phyloP scores from a whole-genome alignment of 2,888 invertebrate genomes.

The Escarpia spicata region DNA sequence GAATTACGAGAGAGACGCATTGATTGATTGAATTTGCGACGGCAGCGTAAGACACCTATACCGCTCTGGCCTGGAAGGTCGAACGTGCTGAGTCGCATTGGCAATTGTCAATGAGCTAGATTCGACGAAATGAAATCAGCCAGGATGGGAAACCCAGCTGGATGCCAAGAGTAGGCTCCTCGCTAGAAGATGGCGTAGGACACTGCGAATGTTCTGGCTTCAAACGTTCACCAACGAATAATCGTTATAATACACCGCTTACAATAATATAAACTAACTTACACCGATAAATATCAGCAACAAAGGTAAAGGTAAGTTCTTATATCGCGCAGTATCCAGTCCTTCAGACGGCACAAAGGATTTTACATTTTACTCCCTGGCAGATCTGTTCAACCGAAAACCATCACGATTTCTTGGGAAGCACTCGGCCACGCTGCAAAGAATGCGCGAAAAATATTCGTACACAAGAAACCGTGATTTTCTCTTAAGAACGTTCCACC shows the following conservation, averaged over 20 bases:
- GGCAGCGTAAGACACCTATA: neutral
- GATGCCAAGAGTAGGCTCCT: neutral
- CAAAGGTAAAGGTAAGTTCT: too few relatives aligned
- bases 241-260: neutral
- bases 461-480: too few relatives aligned
- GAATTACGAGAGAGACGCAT: conserved; percentile 3
- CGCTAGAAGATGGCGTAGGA: neutral
- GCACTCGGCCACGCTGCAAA: too few relatives aligned
- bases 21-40: conserved; percentile 9
- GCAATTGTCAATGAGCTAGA: conserved; percentile 3
- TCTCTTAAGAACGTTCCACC: too few relatives aligned
- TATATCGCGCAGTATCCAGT: too few relatives aligned
- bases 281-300: too few relatives aligned
- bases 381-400: too few relatives aligned
- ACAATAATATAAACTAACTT: neutral
- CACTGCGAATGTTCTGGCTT: neutral
- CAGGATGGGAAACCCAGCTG: neutral
- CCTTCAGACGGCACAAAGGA: too few relatives aligned
- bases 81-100: neutral
- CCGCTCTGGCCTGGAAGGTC: neutral
- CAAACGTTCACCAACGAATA: neutral
- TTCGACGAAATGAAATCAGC: conserved; percentile 4
- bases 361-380: too few relatives aligned
- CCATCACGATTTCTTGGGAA: too few relatives aligned
- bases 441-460: too few relatives aligned